Conservation (phyloP, 1,140 invertebrate genomes). For the Octopus bimaculoides region DNA sequence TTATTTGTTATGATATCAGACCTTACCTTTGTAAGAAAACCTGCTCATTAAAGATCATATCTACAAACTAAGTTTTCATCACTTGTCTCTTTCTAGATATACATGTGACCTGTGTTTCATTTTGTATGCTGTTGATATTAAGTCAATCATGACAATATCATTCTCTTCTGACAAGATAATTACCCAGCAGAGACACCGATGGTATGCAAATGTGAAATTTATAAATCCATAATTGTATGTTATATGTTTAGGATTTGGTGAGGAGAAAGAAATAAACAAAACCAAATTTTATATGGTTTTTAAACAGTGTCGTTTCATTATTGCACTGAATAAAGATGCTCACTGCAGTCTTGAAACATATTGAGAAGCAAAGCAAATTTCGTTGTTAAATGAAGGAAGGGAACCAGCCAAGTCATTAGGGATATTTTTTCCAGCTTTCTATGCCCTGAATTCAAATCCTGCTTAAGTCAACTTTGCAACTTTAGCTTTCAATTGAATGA, state of each 20-base stretch:
- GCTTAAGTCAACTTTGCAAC: too few species aligned
- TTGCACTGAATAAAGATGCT: too few species aligned
- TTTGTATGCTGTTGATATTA: background rate
- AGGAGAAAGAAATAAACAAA: background rate
- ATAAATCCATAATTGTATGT: background rate
- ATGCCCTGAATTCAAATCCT: too few species aligned
- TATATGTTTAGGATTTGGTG: background rate
- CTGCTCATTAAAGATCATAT: background rate
- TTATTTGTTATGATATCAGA: background rate
- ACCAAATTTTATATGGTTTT: background rate
- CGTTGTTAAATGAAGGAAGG: too few species aligned
- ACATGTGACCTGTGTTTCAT: background rate
- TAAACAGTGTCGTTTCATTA: too few species aligned
- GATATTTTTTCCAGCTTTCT: too few species aligned
- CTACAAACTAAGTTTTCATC: background rate
- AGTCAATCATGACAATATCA: slow-evolving; percentile 5
- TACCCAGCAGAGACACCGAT: background rate
- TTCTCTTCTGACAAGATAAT: slow-evolving; percentile 5
- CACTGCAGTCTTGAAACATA: too few species aligned
- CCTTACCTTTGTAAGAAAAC: background rate
- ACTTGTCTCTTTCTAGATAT: background rate
- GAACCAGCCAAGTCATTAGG: too few species aligned
- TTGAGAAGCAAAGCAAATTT: too few species aligned
- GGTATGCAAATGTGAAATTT: background rate
- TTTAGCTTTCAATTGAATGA: too few species aligned